Percentiles rank a stretch among this genome's conserved stretches.
Evolutionary conservation across 2,888 invertebrate species (phyloP).

Genomic region (Phorcus lineatus): DNA sequence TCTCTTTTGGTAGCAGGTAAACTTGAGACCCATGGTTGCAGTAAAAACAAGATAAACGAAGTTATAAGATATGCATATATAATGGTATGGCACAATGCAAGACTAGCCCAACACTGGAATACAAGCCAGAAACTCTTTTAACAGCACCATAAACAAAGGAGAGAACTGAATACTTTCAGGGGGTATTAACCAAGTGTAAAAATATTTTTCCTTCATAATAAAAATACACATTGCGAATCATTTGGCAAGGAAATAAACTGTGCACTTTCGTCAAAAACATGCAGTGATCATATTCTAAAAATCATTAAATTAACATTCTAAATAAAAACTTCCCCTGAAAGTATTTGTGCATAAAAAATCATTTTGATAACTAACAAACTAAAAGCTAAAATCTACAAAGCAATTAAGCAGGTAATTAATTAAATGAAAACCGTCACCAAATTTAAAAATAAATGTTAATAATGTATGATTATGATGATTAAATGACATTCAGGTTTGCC

Average conservation of each 20-base stretch:
- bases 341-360: not conserved
- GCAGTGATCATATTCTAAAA: too few relatives aligned
- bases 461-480: constrained; percentile 21
- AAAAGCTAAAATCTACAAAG: constrained; percentile 3
- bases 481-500: constrained; percentile 5
- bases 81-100: constrained; percentile 18
- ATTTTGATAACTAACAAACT: not conserved
- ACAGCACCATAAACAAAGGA: constrained; percentile 2
- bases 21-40: constrained; percentile 25
- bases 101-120: constrained; percentile 27
- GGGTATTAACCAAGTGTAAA: not conserved
- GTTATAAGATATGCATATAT: constrained; percentile 15
- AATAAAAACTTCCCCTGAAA: not conserved
- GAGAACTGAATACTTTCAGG: not conserved
- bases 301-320: too few relatives aligned
- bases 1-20: constrained; percentile 20
- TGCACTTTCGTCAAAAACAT: too few relatives aligned
- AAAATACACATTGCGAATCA: too few relatives aligned
- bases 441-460: not conserved
- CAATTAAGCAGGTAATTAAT: constrained; percentile 17
- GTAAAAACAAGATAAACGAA: constrained; percentile 13
- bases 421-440: constrained; percentile 21
- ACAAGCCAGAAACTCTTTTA: constrained; percentile 4
- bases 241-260: too few relatives aligned
- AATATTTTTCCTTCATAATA: too few relatives aligned